Evolutionary conservation across 2,113 vertebrate species (phyloP).

Genomic region (Sebastes schlegelii): DNA sequence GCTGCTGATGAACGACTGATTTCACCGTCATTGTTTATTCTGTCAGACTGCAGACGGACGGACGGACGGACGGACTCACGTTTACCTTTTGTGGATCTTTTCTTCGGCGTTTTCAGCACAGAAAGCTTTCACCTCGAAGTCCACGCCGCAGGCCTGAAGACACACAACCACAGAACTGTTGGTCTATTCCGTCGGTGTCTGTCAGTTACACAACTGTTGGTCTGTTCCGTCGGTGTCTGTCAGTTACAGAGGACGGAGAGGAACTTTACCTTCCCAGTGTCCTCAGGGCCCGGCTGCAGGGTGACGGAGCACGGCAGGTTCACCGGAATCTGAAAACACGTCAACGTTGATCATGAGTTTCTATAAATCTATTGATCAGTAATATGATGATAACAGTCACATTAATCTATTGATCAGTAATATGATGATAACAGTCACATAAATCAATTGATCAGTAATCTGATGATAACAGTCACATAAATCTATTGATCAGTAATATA

Average conservation of each 20-base stretch:
- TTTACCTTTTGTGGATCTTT: constrained; percentile 96
- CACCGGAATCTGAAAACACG: constrained; percentile 88
- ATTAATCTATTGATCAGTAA: no score
- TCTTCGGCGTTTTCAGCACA: constrained; percentile 94
- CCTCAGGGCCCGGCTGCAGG: constrained; percentile 94
- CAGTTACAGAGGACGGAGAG: background rate
- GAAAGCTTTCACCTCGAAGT: constrained; percentile 97
- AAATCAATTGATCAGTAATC: no score
- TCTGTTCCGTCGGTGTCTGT: no score
- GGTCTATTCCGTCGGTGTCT: no score
- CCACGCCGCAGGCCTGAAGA: constrained; percentile 95
- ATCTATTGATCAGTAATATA: no score
- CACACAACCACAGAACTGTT: constrained; percentile 13
- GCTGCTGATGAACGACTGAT: background rate
- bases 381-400: no score
- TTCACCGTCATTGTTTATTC: background rate
- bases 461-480: no score
- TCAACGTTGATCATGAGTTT: no score
- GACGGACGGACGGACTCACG: background rate
- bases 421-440: no score
- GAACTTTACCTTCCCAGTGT: constrained; percentile 91
- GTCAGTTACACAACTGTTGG: no score
- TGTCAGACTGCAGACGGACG: background rate
- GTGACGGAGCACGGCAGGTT: constrained; percentile 96
- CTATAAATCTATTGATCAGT: no score